Conservation (phyloP, 2,888 invertebrate genomes). For the Amaurobius ferox region DNA sequence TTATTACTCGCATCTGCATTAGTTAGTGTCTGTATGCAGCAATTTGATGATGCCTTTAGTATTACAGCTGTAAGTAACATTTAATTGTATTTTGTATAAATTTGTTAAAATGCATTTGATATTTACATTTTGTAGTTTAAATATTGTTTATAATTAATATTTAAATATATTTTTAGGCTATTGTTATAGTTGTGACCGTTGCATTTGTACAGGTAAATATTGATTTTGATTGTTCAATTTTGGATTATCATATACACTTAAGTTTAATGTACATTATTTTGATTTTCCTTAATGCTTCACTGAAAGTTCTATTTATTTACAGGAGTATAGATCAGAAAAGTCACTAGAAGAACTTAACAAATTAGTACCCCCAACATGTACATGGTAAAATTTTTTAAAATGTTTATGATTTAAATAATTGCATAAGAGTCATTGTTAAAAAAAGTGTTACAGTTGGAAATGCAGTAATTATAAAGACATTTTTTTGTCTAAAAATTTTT, state of each 20-base stretch:
- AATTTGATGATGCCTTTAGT: slow-evolving; percentile 99
- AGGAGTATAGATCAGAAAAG: slow-evolving; percentile 97
- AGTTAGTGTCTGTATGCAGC: slow-evolving; percentile 94
- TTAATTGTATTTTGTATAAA: no score
- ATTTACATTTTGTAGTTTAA: not conserved
- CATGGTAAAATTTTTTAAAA: slow-evolving; percentile 84
- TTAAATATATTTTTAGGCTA: slow-evolving; percentile 79
- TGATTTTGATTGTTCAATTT: no score
- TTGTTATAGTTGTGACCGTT: slow-evolving; percentile 96
- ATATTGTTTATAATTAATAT: no score
- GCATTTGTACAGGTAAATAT: slow-evolving; percentile 91
- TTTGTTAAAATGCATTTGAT: not conserved
- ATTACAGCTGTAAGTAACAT: slow-evolving; percentile 88
- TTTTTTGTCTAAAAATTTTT: no score
- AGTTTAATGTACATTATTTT: slow-evolving; percentile 74
- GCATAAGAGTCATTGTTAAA: no score
- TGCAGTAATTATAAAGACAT: no score
- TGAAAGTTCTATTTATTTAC: slow-evolving; percentile 95
- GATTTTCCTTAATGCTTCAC: slow-evolving; percentile 95
- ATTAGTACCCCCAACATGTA: slow-evolving; percentile 95
- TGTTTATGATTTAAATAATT: no score
- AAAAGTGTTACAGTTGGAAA: no score
- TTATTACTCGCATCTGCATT: slow-evolving; percentile 94
- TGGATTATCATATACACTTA: not conserved
- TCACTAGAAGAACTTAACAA: slow-evolving; percentile 97